phyloP scores from a whole-genome alignment of 2,888 invertebrate genomes.

The Metellina segmentata region DNA sequence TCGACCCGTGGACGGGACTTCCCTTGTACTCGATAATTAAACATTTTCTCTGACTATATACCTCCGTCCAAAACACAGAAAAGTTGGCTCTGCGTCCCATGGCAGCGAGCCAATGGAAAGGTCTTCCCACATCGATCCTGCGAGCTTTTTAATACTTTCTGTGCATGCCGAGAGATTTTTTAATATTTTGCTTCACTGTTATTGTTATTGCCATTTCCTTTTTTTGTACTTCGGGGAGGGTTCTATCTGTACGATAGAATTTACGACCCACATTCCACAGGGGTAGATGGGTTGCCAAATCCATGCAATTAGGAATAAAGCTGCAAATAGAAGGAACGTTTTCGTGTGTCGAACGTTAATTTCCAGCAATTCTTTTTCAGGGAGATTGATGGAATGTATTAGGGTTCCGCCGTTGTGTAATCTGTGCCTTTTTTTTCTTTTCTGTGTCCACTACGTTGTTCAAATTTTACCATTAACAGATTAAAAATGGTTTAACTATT shows the following conservation, averaged over 20 bases:
- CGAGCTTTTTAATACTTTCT: constrained; percentile 22
- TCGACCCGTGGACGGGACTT: constrained; percentile 2
- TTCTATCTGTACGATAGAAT: constrained; percentile 5
- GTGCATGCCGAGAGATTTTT: constrained; percentile 19
- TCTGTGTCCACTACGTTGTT: background rate
- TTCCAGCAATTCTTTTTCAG: constrained; percentile 9
- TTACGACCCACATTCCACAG: constrained; percentile 30
- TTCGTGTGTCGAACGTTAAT: constrained; percentile 38
- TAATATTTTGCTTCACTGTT: constrained; percentile 12
- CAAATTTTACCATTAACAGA: constrained; percentile 14
- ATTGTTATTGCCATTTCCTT: constrained; percentile 2
- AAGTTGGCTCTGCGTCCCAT: constrained; percentile 24
- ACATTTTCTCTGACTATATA: constrained; percentile 24
- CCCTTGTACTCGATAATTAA: constrained; percentile 51
- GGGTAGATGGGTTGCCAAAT: constrained; percentile 37
- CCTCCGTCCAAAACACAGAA: constrained; percentile 51
- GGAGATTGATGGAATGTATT: constrained; percentile 19
- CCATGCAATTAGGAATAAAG: constrained; percentile 44
- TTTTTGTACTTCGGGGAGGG: background rate
- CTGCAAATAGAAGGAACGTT: constrained; percentile 14
- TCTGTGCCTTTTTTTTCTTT: constrained; percentile 1
- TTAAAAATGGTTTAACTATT: background rate
- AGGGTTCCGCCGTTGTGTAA: background rate
- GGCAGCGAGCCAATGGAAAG: constrained; percentile 61
- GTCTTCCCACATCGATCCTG: constrained; percentile 46